Base-by-base conservation (phyloP, 2,888 invertebrate species). In the Encarsia formosa region DNA sequence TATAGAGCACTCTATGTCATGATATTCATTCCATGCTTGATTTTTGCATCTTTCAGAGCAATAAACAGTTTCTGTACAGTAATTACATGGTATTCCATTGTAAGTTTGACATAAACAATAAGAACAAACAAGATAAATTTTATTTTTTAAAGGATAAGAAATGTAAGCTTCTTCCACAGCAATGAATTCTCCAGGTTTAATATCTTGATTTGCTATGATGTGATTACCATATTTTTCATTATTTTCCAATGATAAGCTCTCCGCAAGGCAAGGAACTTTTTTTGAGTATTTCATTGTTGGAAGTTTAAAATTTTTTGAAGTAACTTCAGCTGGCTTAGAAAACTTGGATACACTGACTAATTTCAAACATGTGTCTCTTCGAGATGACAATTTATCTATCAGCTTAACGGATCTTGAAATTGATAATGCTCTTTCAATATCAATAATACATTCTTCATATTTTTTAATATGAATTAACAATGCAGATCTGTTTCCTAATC, bases 101-200 rank as follows among this genome's bases (percentile, higher is more conserved):
- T 79, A 74, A 59, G 75, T 76, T 51, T 80, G 73, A 29, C 78
- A 77, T 46, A 86, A 74, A 66, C 91, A 91, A 57, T 84, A 75
- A 61, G 81, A 82, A 65, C 91, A 91, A 65, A 83, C 81, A 20
- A 78, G 80, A 26, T 77, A 68, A 48, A 74, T 72, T 59, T 79
- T 78, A 8, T 78, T 69, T 37, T 79, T 78, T 23, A 81, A 65
- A 18, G 88, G 66, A 1, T 84, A 74, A 2, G 80, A 76, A 22
- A 81, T 77, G 67, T 84, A 92, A 0, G 92, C 87, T 49, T 84
- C 78, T 72, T 95, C 94, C 39, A 86, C 76, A 1, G 82, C 84
- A 31, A 95, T 68, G 4, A 91, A 75, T 68, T 92, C 90, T 42
- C 89, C 90, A 1, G 86, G 82, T 59, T 75, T 69, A 51, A 91